Evolutionary conservation across 2,888 invertebrate species (phyloP), one percentile per base, ranked within the genome.

Genomic region (Limnephilus auricula): DNA sequence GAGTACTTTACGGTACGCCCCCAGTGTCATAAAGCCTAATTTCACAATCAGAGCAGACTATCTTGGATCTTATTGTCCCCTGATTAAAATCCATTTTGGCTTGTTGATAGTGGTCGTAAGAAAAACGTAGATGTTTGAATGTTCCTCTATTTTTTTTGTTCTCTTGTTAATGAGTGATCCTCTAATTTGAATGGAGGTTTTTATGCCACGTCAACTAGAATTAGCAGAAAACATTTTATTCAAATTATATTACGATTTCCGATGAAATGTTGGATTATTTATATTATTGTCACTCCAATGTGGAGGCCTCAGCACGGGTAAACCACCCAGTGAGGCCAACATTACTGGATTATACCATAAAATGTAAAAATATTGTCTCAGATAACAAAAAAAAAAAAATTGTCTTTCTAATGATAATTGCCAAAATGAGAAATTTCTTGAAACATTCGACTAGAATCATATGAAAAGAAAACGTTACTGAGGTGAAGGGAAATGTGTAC

Each of bases 1-100:
- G 90, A 92, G 92, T 92, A 87, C 90, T 88, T 79, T 32, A 45
- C n/a, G 45, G 40, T 45, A 86, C 32, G n/a, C 50, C 31, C 40
- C 78, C 88, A 83, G 34, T 88, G 50, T 37, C 80, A 90, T 37
- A 90, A 90, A 13, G 90, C 31, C 65, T 37, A 78, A 90, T 15
- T 45, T 34, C n/a, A 30, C 37, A 40, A 40, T 30, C 18, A 15
- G 37, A 4, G 85, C 85, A 30, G 85, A 40, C 85, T 25, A 85
- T n/a, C 30, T 34, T 18, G 40, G 30, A 2, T 30, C 85, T 85
- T 85, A 40, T n/a, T 34, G 31, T 32, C 5, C 15, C 15, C 82
- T 32, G 25, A 32, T 25, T 5, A 32, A 37, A n/a, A 13, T 15
- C 34, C 18, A 13, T 18, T 25, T 32, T 37, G 82, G 34, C 82